These are phyloP conservation scores for Polypterus bichir DNA, from an alignment of 2,113 vertebrate species.

Conservation along the genomic window DNA sequence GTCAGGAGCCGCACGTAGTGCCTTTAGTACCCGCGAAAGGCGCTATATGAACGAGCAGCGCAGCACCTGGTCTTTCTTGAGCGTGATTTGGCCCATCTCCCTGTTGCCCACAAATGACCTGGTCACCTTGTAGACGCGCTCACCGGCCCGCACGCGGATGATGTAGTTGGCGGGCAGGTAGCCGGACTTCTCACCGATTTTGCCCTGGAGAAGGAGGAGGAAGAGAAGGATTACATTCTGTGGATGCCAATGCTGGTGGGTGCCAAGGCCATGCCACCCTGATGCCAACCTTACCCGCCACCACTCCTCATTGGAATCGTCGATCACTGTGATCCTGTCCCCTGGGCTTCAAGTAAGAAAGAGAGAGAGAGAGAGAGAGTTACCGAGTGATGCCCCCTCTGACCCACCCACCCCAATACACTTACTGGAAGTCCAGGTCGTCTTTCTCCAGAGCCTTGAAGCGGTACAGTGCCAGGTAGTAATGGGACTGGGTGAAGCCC, in stretches of 20 bases:
- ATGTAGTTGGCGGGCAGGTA: conserved; percentile 89
- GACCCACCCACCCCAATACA: conserved; percentile 8
- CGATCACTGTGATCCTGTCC: conserved; percentile 85
- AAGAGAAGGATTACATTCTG: not conserved
- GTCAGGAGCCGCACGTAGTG: not conserved
- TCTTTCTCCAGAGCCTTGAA: conserved; percentile 89
- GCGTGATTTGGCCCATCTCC: conserved; percentile 88
- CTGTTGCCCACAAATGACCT: conserved; percentile 88
- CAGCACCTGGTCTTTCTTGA: conserved; percentile 88
- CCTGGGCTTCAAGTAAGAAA: conserved; percentile 58
- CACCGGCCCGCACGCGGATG: conserved; percentile 77
- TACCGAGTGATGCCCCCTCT: not conserved
- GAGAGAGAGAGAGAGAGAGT: not conserved
- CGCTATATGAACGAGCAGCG: not conserved
- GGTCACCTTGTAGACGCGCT: conserved; percentile 73
- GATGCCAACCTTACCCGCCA: conserved; percentile 73
- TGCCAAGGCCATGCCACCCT: not conserved
- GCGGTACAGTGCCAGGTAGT: conserved; percentile 80
- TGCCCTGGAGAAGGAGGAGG: conserved; percentile 51
- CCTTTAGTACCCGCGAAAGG: not conserved
- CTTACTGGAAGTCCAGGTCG: conserved; percentile 85
- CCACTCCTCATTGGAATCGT: conserved; percentile 96
- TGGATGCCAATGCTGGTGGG: not conserved
- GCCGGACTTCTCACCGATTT: conserved; percentile 80
- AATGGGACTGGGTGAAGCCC: conserved; percentile 73